Evolutionary conservation across 1,140 invertebrate species (phyloP).

Genomic region (Calycopis cecrops): DNA sequence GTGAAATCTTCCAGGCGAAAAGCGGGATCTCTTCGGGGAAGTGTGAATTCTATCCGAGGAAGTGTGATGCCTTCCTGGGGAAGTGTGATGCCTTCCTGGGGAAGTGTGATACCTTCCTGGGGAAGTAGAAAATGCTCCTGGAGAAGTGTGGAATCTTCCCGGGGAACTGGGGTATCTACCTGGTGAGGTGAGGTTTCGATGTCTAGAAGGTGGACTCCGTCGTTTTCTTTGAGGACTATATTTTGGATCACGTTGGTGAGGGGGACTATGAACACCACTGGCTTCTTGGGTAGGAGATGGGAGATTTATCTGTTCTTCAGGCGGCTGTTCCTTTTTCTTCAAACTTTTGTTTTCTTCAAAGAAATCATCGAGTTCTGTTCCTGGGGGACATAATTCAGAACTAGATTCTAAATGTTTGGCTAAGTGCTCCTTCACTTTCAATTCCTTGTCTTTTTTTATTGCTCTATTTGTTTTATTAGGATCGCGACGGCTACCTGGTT

Average conservation of each 20-base stretch:
- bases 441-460: slow-evolving; percentile 59
- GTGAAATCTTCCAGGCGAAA: not conserved
- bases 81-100: no score
- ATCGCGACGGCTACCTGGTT: slow-evolving; percentile 58
- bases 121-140: no score
- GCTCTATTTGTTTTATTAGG: slow-evolving; percentile 61
- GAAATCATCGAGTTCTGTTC: slow-evolving; percentile 61
- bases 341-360: slow-evolving; percentile 34
- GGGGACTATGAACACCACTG: no score
- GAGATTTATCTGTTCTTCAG: not conserved
- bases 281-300: not conserved
- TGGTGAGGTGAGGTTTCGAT: not conserved
- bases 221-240: not conserved
- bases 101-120: no score
- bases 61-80: no score
- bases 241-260: no score
- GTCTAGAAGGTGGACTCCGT: not conserved
- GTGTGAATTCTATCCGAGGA: no score
- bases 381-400: slow-evolving; percentile 55
- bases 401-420: slow-evolving; percentile 53
- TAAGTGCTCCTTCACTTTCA: slow-evolving; percentile 58
- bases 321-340: slow-evolving; percentile 22
- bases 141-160: no score
- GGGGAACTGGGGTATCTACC: no score
- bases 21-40: no score